Evolutionary conservation across 2,888 invertebrate species (phyloP).

Genomic region (Chrysomela aeneicollis): DNA sequence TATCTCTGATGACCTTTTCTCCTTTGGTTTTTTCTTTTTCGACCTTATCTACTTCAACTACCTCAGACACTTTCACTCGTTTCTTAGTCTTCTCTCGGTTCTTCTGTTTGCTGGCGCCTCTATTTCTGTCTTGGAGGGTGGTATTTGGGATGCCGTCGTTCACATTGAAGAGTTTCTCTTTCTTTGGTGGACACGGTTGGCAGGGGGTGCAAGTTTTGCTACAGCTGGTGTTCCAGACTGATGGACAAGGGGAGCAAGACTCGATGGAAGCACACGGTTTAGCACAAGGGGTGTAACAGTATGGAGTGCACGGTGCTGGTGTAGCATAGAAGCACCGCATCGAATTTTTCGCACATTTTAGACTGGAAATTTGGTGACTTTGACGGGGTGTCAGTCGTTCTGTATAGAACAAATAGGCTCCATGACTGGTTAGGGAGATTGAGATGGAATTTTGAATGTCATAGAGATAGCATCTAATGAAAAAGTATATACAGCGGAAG

Average conservation of each 20-base stretch:
- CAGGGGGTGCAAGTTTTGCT: slow-evolving; percentile 22
- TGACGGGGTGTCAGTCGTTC: not conserved
- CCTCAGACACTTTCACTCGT: not conserved
- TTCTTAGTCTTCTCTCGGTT: not conserved
- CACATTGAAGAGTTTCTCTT: slow-evolving; percentile 27
- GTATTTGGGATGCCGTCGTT: slow-evolving; percentile 1
- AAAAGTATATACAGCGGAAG: too few relatives aligned
- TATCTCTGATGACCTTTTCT: not conserved
- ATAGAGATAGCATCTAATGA: too few relatives aligned
- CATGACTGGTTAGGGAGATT: not conserved
- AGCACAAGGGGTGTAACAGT: not conserved
- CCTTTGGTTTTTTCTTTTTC: too few relatives aligned
- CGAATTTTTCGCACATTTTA: slow-evolving; percentile 5
- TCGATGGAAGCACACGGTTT: not conserved
- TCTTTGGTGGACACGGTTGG: slow-evolving; percentile 8
- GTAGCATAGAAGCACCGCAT: slow-evolving; percentile 8
- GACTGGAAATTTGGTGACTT: not conserved
- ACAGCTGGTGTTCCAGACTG: slow-evolving; percentile 1
- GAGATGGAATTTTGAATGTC: not conserved
- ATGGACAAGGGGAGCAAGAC: slow-evolving; percentile 14
- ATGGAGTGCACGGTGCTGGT: not conserved
- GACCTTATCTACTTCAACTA: not conserved
- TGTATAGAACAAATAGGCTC: not conserved
- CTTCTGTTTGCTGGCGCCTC: not conserved
- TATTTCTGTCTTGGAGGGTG: not conserved